Base-by-base conservation (phyloP, 2,113 vertebrate species). In the Oostethus manadensis region DNA sequence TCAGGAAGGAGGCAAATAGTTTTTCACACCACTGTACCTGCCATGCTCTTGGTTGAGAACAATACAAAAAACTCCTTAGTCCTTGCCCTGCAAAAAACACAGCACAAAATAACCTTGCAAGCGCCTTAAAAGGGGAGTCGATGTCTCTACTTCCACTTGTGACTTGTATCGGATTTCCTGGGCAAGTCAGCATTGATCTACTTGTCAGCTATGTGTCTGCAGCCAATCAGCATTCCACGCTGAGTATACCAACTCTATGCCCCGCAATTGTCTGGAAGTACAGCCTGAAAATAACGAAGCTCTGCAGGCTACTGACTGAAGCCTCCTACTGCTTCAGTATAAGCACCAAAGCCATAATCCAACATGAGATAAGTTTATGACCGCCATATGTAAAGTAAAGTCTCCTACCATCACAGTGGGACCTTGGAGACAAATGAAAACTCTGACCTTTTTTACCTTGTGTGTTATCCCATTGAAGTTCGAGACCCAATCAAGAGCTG, bases 201-300 rank as follows among this genome's bases (percentile, higher is more conserved):
- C 63, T 48, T 55, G 73, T 54, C 64, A 67, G 51, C 10, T 63
- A 73, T 44, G 63, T 51, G 58, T 59, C 58, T 65, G 13, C 51
- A 26, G 46, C 35, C 58, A 56, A 70, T 68, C 57, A 62, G 62
- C 40, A 35, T 49, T 46, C 43, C 59, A 14, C 64, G 40, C 66
- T 53, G 56, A 69, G 75, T 55, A 68, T 70, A 71, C 72, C 71
- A 58, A 81, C 82, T 83, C 79, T 53, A 73, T 85, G 66, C 56
- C 43, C 20, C 47, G 44, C 70, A 70, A 77, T 70, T 71, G 70
- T 77, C 71, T 64, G 78, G 57, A 58, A 58, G 61, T 40, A 13
- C 45, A 48, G 68, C 54, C 50, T 13, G 9, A 44, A 56, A 51
- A 66, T 58, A 78, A 78, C 70, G 16, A 82, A 74, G 68, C 50